Conservation (phyloP, 2,888 invertebrate genomes). For the Eilema sororculum region DNA sequence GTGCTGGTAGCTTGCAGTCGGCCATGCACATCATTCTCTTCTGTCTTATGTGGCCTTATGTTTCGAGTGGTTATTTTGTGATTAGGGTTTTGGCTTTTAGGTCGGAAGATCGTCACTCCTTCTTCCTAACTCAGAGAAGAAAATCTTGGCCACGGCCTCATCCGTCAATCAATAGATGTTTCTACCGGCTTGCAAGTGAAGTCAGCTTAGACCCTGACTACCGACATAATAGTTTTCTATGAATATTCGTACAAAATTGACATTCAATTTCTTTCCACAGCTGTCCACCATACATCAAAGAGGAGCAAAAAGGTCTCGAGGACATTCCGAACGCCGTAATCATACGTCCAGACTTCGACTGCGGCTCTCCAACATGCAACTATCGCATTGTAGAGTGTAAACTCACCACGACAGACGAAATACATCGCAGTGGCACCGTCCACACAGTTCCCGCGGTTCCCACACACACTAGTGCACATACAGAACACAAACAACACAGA, state of each 20-base stretch:
- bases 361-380: conserved; percentile 78
- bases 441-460: not conserved
- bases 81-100: not conserved
- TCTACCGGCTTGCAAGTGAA: too few relatives aligned
- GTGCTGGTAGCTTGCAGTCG: too few relatives aligned
- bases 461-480: conserved; percentile 56
- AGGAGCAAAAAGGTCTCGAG: conserved; percentile 74
- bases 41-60: too few relatives aligned
- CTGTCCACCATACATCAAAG: conserved; percentile 81
- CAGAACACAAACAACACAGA: conserved; percentile 61
- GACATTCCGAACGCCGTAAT: conserved; percentile 78
- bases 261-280: conserved; percentile 57
- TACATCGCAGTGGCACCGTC: conserved; percentile 62
- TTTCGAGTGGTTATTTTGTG: too few relatives aligned
- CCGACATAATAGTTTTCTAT: not conserved
- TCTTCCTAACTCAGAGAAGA: not conserved
- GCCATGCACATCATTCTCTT: too few relatives aligned
- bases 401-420: conserved; percentile 80
- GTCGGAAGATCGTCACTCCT: not conserved
- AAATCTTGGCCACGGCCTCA: not conserved
- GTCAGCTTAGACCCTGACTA: not conserved
- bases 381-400: conserved; percentile 84
- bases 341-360: conserved; percentile 77
- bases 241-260: not conserved
- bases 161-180: not conserved